Evolutionary conservation across 1,140 invertebrate genomes (phyloP).

Genomic region (Drosophila miranda): DNA sequence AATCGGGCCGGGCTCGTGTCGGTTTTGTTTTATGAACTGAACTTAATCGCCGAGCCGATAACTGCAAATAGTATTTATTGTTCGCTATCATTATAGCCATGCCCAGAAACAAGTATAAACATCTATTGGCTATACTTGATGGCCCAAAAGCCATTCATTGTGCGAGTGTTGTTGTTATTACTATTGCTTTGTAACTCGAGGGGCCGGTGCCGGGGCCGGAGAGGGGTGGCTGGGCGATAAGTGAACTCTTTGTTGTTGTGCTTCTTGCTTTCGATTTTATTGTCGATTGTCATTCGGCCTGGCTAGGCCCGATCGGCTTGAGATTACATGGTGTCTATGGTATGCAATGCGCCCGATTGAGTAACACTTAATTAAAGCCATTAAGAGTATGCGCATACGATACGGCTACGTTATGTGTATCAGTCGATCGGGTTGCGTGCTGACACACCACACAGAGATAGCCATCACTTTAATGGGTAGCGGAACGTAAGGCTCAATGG

Average conservation of each 20-base stretch:
- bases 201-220: not conserved
- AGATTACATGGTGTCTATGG: slow-evolving; percentile 30
- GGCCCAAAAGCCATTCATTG: slow-evolving; percentile 1
- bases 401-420: not conserved
- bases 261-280: slow-evolving; percentile 52
- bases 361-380: slow-evolving; percentile 57
- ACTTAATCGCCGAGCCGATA: slow-evolving; percentile 59
- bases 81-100: slow-evolving; percentile 43
- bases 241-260: slow-evolving; percentile 25
- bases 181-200: slow-evolving; percentile 11
- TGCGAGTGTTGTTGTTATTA: slow-evolving; percentile 29
- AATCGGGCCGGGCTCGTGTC: slow-evolving; percentile 27
- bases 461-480: not conserved
- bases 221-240: slow-evolving; percentile 31
- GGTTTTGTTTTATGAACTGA: slow-evolving; percentile 59
- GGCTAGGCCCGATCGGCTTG: not conserved
- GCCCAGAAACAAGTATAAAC: slow-evolving; percentile 50
- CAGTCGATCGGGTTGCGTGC: slow-evolving; percentile 31
- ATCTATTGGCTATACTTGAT: slow-evolving; percentile 30
- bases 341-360: slow-evolving; percentile 43
- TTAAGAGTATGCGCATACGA: slow-evolving; percentile 29
- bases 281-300: slow-evolving; percentile 40
- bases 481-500: too few species aligned
- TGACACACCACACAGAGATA: slow-evolving; percentile 14
- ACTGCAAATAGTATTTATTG: slow-evolving; percentile 54